Percentiles rank a stretch among this genome's conserved stretches.
Conservation (phyloP, 1,140 invertebrate species). For the Sitodiplosis mosellana region DNA sequence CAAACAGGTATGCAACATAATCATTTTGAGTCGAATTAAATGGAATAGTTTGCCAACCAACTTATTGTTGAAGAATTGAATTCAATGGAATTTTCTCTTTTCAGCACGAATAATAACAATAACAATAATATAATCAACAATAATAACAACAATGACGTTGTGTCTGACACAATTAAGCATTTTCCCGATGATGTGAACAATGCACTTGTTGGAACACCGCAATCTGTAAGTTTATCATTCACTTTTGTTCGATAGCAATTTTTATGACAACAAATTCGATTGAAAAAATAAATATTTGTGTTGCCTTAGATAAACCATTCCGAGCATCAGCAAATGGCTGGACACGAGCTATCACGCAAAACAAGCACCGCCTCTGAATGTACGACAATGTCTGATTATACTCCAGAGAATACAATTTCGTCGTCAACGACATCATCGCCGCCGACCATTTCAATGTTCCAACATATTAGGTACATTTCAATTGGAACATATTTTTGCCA, state of each 20-base stretch:
- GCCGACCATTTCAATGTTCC: neutral
- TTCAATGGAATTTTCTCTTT: no score
- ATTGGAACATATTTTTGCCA: no score
- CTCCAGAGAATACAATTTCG: slow-evolving; percentile 29
- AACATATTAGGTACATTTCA: neutral
- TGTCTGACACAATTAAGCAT: neutral
- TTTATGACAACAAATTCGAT: neutral
- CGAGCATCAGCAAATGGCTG: neutral
- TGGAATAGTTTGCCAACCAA: no score
- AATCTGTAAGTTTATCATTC: no score
- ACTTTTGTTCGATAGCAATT: no score
- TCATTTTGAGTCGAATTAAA: no score
- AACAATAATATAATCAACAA: no score
- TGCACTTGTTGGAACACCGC: neutral
- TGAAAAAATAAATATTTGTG: neutral
- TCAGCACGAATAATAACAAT: no score
- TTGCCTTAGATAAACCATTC: neutral
- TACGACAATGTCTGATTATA: slow-evolving; percentile 27
- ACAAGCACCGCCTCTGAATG: slow-evolving; percentile 30
- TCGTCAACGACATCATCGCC: slow-evolving; percentile 6
- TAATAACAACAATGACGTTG: neutral
- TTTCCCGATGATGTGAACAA: neutral
- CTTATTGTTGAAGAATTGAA: no score
- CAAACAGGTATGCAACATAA: slow-evolving; percentile 4
- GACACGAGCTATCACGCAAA: slow-evolving; percentile 22